These are phyloP conservation scores for Otus sunia DNA, from an alignment of 2,113 vertebrate species.

Conservation along the genomic window DNA sequence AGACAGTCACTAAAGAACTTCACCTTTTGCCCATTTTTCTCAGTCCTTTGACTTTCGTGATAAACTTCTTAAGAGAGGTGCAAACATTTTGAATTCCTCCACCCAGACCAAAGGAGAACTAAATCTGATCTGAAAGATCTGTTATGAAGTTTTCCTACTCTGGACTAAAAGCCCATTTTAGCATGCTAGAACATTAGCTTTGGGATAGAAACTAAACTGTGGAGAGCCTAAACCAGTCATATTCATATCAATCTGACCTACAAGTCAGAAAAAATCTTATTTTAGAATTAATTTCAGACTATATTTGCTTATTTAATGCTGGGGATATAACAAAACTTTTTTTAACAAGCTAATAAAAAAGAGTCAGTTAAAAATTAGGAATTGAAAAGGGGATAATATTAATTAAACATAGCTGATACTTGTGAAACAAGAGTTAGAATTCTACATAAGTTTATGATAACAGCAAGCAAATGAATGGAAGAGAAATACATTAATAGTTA, in stretches of 20 bases:
- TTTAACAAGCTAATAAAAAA: not conserved
- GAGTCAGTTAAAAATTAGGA: not conserved
- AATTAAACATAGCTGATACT: not conserved
- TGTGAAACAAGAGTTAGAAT: not conserved
- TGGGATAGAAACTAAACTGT: not conserved
- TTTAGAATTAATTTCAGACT: not conserved
- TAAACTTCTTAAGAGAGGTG: not conserved
- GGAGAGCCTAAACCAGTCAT: not conserved
- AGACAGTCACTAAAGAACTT: not conserved
- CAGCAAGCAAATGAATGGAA: not conserved
- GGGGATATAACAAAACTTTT: fast-evolving
- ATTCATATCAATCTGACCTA: not conserved
- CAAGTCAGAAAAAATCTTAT: not conserved
- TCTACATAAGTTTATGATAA: not conserved
- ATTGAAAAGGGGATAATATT: not conserved
- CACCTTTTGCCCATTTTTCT: not conserved
- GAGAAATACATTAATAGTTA: not conserved
- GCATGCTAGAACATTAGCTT: not conserved
- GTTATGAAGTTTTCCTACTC: not conserved
- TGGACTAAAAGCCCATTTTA: not conserved
- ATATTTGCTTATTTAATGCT: not conserved
- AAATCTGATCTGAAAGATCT: not conserved
- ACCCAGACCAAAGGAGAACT: not conserved
- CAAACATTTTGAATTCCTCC: not conserved
- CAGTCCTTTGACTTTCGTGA: not conserved